Evolutionary conservation across 2,113 vertebrate species (phyloP).

Genomic region (Bothrops jararaca): DNA sequence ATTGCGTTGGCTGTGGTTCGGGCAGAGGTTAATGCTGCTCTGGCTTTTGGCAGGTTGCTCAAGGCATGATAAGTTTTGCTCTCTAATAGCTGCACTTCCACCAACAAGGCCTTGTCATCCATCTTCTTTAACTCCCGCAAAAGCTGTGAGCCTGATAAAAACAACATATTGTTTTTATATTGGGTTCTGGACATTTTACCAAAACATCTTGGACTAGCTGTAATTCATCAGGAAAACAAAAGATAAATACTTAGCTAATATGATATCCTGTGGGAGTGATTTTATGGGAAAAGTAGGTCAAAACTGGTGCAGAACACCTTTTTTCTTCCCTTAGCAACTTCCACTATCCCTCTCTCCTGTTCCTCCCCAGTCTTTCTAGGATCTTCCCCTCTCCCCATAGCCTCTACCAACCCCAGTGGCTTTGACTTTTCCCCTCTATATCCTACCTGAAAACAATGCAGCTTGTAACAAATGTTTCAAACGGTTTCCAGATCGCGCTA

Average conservation of each 20-base stretch:
- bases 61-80: conserved; percentile 98
- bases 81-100: conserved; percentile 96
- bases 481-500: neutral
- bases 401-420: neutral
- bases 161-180: no score
- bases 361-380: neutral
- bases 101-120: conserved; percentile 98
- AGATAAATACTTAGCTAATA: neutral
- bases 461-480: neutral
- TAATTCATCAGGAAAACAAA: neutral
- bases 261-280: neutral
- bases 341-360: neutral
- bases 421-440: neutral
- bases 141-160: conserved; percentile 84
- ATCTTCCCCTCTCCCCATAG: neutral
- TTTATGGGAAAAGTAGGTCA: neutral
- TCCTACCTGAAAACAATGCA: neutral
- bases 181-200: neutral
- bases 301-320: neutral
- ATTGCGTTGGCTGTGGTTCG: conserved; percentile 98
- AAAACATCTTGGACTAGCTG: neutral
- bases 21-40: conserved; percentile 96
- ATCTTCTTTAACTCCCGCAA: conserved; percentile 97
- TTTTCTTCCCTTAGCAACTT: neutral
- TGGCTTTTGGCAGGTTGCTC: conserved; percentile 97